Percentiles rank a stretch among this genome's conserved stretches.
These are phyloP conservation scores for Loris lydekkerianus DNA, from an alignment of 2,797 vertebrate species.

Conservation along the genomic window DNA sequence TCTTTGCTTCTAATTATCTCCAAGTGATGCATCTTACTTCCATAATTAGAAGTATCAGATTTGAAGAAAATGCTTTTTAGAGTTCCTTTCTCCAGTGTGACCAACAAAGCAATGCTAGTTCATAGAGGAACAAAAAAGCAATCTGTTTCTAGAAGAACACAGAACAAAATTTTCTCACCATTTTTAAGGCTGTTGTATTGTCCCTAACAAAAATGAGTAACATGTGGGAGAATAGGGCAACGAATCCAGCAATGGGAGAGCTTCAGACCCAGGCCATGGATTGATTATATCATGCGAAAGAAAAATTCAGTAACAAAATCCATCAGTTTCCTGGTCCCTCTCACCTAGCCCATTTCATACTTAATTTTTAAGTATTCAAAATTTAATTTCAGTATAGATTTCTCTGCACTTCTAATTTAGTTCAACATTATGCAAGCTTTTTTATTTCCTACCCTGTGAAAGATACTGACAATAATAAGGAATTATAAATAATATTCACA, in stretches of 20 bases:
- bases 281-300: background rate
- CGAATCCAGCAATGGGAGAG: background rate
- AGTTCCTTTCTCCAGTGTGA: constrained; percentile 24
- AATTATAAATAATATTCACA: background rate
- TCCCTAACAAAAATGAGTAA: background rate
- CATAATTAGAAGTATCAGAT: constrained; percentile 2
- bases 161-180: background rate
- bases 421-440: constrained; percentile 14
- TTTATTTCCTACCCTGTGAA: background rate
- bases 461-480: background rate
- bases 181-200: background rate
- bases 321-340: background rate
- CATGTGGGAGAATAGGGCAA: background rate
- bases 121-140: background rate
- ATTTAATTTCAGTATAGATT: background rate
- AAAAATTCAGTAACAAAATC: background rate
- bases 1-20: constrained; percentile 62
- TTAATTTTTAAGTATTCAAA: background rate
- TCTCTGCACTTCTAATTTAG: background rate
- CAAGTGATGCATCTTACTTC: constrained; percentile 20
- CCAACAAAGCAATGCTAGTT: background rate
- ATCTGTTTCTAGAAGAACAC: background rate
- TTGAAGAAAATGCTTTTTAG: constrained; percentile 9
- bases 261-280: background rate
- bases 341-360: background rate